Evolutionary conservation across 2,113 vertebrate species (phyloP).

Genomic region (Athene noctua): DNA sequence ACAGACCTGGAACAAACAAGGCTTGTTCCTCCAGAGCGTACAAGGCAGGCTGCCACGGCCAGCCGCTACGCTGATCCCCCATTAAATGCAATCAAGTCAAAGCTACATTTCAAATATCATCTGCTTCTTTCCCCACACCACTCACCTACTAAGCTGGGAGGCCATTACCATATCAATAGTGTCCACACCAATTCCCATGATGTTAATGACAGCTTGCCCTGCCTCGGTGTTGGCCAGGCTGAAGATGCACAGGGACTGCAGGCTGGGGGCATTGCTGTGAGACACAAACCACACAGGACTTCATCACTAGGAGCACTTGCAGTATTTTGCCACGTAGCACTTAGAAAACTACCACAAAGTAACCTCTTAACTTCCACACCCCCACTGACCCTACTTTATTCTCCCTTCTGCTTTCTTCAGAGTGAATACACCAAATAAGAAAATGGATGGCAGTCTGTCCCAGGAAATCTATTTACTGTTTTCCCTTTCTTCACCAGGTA

Average conservation of each 20-base stretch:
- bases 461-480: neutral
- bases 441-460: neutral
- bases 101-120: neutral
- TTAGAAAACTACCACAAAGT: neutral
- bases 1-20: neutral
- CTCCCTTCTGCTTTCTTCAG: neutral
- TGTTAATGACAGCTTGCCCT: constrained; percentile 93
- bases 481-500: neutral
- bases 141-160: constrained; percentile 89
- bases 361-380: neutral
- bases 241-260: constrained; percentile 94
- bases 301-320: neutral
- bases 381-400: neutral
- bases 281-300: neutral
- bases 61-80: neutral
- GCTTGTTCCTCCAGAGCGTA: neutral
- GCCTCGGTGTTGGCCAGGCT: constrained; percentile 95
- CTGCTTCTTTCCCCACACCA: neutral
- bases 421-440: neutral
- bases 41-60: neutral
- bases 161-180: constrained; percentile 93
- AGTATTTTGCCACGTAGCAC: neutral
- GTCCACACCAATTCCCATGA: constrained; percentile 97
- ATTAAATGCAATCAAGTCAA: neutral
- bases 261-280: constrained; percentile 80